A percentile compares a stretch with the other conserved stretches of the same genome.
Conservation (phyloP, 2,113 vertebrate genomes). For the Craseonycteris thonglongyai region DNA sequence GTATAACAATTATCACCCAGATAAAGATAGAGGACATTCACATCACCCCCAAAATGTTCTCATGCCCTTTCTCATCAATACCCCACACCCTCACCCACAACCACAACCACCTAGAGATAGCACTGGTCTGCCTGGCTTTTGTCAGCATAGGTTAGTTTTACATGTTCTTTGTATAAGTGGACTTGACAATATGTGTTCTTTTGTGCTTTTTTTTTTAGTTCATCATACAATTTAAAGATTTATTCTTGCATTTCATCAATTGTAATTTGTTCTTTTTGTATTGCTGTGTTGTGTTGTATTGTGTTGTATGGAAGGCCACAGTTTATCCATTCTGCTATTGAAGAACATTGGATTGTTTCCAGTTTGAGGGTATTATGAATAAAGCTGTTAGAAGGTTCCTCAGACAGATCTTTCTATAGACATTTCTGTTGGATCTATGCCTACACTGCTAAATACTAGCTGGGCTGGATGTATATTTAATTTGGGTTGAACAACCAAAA, state of each 20-base stretch:
- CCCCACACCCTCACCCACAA: neutral
- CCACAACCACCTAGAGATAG: too few relatives aligned
- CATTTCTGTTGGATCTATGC: neutral
- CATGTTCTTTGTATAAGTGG: too few relatives aligned
- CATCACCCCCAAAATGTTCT: neutral
- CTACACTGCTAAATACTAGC: too few relatives aligned
- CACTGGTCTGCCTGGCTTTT: neutral
- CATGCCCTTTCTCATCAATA: neutral
- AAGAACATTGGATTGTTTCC: neutral
- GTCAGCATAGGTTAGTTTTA: rapidly evolving
- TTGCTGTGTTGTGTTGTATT: neutral
- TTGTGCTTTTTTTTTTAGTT: neutral
- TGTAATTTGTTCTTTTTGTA: neutral
- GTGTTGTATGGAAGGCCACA: too few relatives aligned
- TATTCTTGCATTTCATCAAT: rapidly evolving
- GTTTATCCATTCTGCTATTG: neutral
- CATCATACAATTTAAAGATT: rapidly evolving
- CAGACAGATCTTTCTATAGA: neutral
- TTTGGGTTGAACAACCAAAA: too few relatives aligned
- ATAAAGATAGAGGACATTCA: neutral
- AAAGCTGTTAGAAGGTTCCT: neutral
- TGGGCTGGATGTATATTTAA: neutral
- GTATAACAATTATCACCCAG: neutral
- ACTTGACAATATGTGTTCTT: too few relatives aligned
- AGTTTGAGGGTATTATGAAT: neutral